Evolutionary conservation across 2,888 invertebrate species (phyloP), one percentile per base, ranked within the genome.

Genomic region (Timema podura): DNA sequence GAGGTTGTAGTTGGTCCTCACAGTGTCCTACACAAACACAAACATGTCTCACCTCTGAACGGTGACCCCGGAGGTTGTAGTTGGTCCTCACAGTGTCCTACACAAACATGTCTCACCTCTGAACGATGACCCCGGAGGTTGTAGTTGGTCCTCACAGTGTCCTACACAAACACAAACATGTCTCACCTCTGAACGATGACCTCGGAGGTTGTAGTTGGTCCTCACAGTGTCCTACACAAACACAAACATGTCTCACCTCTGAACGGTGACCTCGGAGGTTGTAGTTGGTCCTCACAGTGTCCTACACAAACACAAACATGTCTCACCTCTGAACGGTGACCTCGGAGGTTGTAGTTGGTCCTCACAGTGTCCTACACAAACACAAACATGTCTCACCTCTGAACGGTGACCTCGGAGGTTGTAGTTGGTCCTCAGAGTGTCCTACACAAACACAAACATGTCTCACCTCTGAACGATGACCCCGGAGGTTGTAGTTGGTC

Each of bases 181-280:
- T 30, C 87, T 87, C 83, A 96, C 97, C 85, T 97, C 96, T 75
- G 96, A 94, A 80, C 97, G 88, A 82, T 98, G 98, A 65, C 98
- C 98, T 74, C 98, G 88, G 73, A 98, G 86, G 83, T 98, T 98
- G 84, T 97, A 98, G 84, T 98, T 98, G 76, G 96, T 95, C 76
- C 97, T 87, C 69, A 91, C n/a, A n/a, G n/a, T n/a, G n/a, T n/a
- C n/a, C n/a, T n/a, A n/a, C n/a, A n/a, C n/a, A n/a, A n/a, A n/a
- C 30, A 30, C 30, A 30, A 30, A 30, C 30, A 30, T 3, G 30
- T 30, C 87, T 87, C 83, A 96, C 97, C 85, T 97, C 96, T 75
- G 96, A 94, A 80, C 97, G 88, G 82, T 98, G 98, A 65, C 98
- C 98, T 74, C 98, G 88, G 73, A 98, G 86, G 83, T 98, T 98